Conservation (phyloP, 2,113 vertebrate species). For the Larimichthys polyactis region DNA sequence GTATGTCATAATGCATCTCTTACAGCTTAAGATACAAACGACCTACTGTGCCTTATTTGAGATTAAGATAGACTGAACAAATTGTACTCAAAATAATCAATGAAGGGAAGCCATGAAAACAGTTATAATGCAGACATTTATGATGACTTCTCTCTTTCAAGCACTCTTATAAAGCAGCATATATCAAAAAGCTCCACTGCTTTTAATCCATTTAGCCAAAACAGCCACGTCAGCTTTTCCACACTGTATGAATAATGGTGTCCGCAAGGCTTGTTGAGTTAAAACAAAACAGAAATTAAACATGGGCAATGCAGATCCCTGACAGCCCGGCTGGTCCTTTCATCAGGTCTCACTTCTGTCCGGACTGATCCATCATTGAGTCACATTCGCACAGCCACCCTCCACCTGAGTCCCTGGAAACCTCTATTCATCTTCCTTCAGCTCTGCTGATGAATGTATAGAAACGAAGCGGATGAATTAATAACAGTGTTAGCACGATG, state of each 20-base stretch:
- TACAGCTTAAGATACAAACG: not conserved
- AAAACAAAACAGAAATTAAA: constrained; percentile 57
- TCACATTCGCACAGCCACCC: constrained; percentile 20
- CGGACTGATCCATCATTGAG: constrained; percentile 53
- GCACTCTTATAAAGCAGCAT: constrained; percentile 11
- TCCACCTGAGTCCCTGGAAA: constrained; percentile 42
- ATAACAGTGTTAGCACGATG: constrained; percentile 71
- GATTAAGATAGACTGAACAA: not conserved
- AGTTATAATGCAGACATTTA: not conserved
- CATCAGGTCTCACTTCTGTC: constrained; percentile 46
- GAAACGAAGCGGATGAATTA: constrained; percentile 70
- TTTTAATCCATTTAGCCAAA: constrained; percentile 51
- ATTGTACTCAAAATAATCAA: not conserved
- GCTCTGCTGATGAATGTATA: constrained; percentile 72
- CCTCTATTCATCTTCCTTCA: constrained; percentile 71
- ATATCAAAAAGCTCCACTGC: constrained; percentile 23
- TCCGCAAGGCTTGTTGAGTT: constrained; percentile 23
- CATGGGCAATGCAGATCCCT: constrained; percentile 15
- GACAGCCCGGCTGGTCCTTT: constrained; percentile 13
- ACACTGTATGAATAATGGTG: constrained; percentile 37
- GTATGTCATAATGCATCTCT: not conserved
- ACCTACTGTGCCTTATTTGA: not conserved
- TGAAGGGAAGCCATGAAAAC: not conserved
- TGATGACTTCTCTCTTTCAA: constrained; percentile 8
- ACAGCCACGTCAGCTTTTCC: constrained; percentile 50